phyloP scores from a whole-genome alignment of 2,113 vertebrate species.

The Pleuronectes platessa region DNA sequence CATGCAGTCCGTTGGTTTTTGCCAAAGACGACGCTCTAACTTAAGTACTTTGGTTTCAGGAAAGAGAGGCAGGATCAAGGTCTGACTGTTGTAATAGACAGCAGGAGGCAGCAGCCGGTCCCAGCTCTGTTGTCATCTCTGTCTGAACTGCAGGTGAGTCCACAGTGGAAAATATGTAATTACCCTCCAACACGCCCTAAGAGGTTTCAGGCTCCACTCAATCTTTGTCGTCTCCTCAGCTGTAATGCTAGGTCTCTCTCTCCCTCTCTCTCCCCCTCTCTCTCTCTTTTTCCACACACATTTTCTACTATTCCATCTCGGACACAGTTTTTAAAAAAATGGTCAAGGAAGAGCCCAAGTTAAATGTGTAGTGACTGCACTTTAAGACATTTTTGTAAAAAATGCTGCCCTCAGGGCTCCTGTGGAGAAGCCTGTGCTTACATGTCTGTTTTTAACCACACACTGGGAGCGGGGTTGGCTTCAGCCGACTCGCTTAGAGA shows the following conservation, averaged over 20 bases:
- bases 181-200: constrained; percentile 55
- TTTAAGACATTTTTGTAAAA: constrained; percentile 53
- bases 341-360: constrained; percentile 48
- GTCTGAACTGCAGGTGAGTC: constrained; percentile 85
- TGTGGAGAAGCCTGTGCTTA: constrained; percentile 65
- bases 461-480: constrained; percentile 39
- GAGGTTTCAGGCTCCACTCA: constrained; percentile 15
- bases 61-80: constrained; percentile 84
- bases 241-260: constrained; percentile 14
- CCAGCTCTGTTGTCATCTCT: constrained; percentile 81
- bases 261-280: not conserved
- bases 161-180: constrained; percentile 65
- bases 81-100: constrained; percentile 84
- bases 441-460: constrained; percentile 74
- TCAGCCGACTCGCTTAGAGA: constrained; percentile 44
- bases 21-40: constrained; percentile 23
- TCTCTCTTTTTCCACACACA: constrained; percentile 21
- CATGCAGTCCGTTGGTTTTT: constrained; percentile 3
- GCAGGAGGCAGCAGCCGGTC: constrained; percentile 78
- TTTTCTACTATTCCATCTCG: constrained; percentile 42
- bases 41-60: constrained; percentile 69
- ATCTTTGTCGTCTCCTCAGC: constrained; percentile 28
- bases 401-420: constrained; percentile 65
- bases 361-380: constrained; percentile 24
- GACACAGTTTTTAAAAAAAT: constrained; percentile 19